A percentile compares a stretch with the other conserved stretches of the same genome.
Evolutionary conservation across 2,113 vertebrate genomes (phyloP).

Genomic region (Rhadina sibilatrix): DNA sequence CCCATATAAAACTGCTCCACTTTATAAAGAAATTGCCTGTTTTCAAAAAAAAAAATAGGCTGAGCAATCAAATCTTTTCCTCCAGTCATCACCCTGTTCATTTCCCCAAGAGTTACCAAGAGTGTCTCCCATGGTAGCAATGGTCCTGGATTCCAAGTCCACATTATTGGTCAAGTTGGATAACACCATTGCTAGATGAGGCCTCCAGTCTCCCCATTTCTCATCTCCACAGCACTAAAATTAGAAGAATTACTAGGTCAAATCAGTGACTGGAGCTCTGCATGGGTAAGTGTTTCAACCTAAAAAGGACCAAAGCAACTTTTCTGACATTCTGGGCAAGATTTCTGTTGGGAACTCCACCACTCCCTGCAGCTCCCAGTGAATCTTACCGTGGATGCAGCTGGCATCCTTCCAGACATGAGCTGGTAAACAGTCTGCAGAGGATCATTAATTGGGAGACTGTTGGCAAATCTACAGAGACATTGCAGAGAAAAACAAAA

Average conservation of each 20-base stretch:
- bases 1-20: neutral
- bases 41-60: neutral
- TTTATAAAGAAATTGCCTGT: neutral
- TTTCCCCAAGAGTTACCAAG: conserved; percentile 79
- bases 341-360: neutral
- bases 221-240: conserved; percentile 94
- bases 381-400: conserved; percentile 88
- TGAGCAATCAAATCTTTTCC: neutral
- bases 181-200: conserved; percentile 95
- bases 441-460: conserved; percentile 96
- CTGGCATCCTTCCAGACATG: conserved; percentile 98
- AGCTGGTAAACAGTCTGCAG: conserved; percentile 98
- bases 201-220: conserved; percentile 98
- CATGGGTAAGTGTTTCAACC: neutral
- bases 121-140: conserved; percentile 96
- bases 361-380: neutral
- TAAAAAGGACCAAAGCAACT: neutral
- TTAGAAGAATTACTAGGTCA: neutral
- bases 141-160: conserved; percentile 90
- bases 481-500: neutral
- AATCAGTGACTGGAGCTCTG: neutral
- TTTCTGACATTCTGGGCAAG: neutral
- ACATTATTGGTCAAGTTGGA: conserved; percentile 90
- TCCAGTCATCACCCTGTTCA: neutral
- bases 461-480: conserved; percentile 91